A percentile compares a stretch with the other conserved stretches of the same genome.
These are phyloP conservation scores for Ceratosolen solmsi DNA, from an alignment of 1,140 invertebrate genomes.

Conservation along the genomic window DNA sequence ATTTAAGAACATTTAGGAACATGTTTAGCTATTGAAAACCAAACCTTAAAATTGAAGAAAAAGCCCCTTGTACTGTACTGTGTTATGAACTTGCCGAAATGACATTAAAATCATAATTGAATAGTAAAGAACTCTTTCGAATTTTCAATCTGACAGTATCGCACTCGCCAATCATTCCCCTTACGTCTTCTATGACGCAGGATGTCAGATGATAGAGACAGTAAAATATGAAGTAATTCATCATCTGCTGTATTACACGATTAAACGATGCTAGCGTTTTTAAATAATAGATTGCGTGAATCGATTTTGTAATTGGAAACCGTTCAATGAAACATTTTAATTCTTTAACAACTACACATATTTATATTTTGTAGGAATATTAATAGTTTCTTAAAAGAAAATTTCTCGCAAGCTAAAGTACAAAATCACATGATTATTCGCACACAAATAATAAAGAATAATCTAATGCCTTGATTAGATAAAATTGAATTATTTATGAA, in stretches of 20 bases:
- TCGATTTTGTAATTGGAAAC: conserved; percentile 8
- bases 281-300: background rate
- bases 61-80: too few relatives aligned
- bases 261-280: background rate
- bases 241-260: background rate
- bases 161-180: background rate
- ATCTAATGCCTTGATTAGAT: background rate
- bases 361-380: background rate
- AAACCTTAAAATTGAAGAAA: too few relatives aligned
- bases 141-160: background rate
- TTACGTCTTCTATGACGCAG: background rate
- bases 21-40: too few relatives aligned
- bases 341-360: background rate
- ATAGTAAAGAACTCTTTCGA: background rate
- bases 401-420: conserved; percentile 7
- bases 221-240: background rate
- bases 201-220: background rate
- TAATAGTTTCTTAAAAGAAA: background rate
- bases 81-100: too few relatives aligned
- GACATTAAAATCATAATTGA: background rate
- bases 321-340: background rate
- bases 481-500: background rate
- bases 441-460: background rate
- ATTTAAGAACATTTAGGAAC: too few relatives aligned
- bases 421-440: conserved; percentile 12